Evolutionary conservation across 2,888 invertebrate genomes (phyloP), one percentile per base, ranked within the genome.

Genomic region (Nowickia ferox): DNA sequence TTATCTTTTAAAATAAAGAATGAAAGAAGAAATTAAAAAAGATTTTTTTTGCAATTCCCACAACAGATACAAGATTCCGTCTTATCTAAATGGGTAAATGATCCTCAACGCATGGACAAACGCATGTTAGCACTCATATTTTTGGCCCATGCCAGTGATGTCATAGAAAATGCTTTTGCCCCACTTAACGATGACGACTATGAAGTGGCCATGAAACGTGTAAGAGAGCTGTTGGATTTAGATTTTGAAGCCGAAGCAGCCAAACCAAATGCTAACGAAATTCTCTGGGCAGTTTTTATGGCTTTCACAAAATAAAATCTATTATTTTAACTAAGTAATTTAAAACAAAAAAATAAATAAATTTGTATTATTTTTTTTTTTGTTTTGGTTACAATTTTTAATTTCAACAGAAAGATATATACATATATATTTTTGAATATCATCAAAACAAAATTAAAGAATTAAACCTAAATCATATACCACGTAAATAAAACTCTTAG

Each of bases 251-350:
- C 96, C 65, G 99, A 99, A 93, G 96, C 98, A 88, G 96, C 97
- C 93, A 98, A 99, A 93, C 95, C 96, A 65, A 97, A 97, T 92
- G 96, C 97, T 84, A 96, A 96, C 91, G 98, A 99, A 93, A 96
- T 99, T 89, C 96, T 99, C 94, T 99, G 99, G 99, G 98, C 99
- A 76, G 99, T 99, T 84, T 98, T 99, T 93, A 97, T 98, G 89
- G 98, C 99, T 86, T 99, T 99, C 94, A 98, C 97, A 91, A 99
- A 99, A 96, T 99, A 96, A 95, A 94, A 89, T 85, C 66, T 76
- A 74, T 63, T 86, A 55, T 83, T 77, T 76, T 76, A 79, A 86
- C 44, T 51, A 86, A 76, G 42, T 76, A 79, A 78, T 79, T 71
- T 66, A 75, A 83, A 79, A 80, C 13, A 65, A 51, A 71, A 83